A percentile compares a stretch with the other conserved stretches of the same genome.
phyloP scores from a whole-genome alignment of 2,113 vertebrate genomes.

The Lagopus leucura region DNA sequence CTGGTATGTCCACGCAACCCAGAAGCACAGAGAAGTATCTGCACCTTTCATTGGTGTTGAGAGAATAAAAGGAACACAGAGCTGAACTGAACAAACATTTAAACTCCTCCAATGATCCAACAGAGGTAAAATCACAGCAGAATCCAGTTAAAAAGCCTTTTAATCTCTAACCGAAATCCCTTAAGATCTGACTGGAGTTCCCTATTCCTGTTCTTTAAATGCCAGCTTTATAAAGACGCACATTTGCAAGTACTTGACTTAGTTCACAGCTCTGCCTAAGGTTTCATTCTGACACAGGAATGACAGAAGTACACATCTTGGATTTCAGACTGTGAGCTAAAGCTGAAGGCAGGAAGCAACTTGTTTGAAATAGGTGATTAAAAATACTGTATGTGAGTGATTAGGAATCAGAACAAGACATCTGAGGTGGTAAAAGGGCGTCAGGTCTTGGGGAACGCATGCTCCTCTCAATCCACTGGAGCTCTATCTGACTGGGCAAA shows the following conservation, averaged over 20 bases:
- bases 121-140: neutral
- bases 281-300: conserved; percentile 3
- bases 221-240: neutral
- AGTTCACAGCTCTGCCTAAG: neutral
- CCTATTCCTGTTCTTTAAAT: neutral
- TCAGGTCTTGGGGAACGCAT: neutral
- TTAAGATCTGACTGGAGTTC: neutral
- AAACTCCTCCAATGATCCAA: neutral
- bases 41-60: neutral
- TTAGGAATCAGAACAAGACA: neutral
- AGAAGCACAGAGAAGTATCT: neutral
- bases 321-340: neutral
- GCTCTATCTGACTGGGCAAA: neutral
- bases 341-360: neutral
- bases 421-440: neutral
- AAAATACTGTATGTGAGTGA: neutral
- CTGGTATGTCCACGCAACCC: neutral
- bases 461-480: neutral
- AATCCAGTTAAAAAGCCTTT: neutral
- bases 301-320: neutral
- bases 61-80: neutral
- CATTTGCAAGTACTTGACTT: neutral
- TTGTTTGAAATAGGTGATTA: neutral
- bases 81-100: neutral
- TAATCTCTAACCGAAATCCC: neutral